Evolutionary conservation across 2,888 invertebrate genomes (phyloP), one percentile per base, ranked within the genome.

Genomic region (Hetaerina titia): DNA sequence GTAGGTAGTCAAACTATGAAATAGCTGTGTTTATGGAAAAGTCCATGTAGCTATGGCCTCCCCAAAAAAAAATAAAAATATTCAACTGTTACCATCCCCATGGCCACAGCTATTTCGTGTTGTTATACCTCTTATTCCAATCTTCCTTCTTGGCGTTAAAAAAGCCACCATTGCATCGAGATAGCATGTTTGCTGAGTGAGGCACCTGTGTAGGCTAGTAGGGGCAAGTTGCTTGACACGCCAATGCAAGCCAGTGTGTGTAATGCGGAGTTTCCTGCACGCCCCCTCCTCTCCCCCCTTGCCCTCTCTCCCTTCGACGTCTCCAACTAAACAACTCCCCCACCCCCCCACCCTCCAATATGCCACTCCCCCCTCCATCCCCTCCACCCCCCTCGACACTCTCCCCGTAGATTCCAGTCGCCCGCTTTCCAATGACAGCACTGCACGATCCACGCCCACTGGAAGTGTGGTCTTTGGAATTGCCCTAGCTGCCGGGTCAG

Each of bases 341-440:
- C 2, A 13, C 31, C 81, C 11, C 31, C 81, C 69, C 81, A 60
- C 57, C 60, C 45, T 45, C 57, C 57, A n/a, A 89, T 15, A 45
- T 45, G 17, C n/a, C 69, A 22, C n/a, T 7, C 60, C 63, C 90
- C 45, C 31, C 25, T 45, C 63, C 90, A n/a, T 90, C 90, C 90
- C 45, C 69, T 56, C 92, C 22, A 45, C 63, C 57, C 63, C 56
- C 88, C 19, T 45, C 60, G 64, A 95, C 94, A 58, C 89, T 88
- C 94, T 87, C 89, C 94, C 94, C 89, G 89, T 90, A 95, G 95
- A 95, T 95, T 95, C 95, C 25, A 89, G 95, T 57, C 95, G 95
- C 60, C 95, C 94, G 88, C 74, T 95, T 60, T 95, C 95, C 58
- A 95, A 95, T 94, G 95, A 95, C 58, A 95, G 95, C 95, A 94